Evolutionary conservation across 1,140 invertebrate species (phyloP).

Genomic region (Drosophila ironensis): DNA sequence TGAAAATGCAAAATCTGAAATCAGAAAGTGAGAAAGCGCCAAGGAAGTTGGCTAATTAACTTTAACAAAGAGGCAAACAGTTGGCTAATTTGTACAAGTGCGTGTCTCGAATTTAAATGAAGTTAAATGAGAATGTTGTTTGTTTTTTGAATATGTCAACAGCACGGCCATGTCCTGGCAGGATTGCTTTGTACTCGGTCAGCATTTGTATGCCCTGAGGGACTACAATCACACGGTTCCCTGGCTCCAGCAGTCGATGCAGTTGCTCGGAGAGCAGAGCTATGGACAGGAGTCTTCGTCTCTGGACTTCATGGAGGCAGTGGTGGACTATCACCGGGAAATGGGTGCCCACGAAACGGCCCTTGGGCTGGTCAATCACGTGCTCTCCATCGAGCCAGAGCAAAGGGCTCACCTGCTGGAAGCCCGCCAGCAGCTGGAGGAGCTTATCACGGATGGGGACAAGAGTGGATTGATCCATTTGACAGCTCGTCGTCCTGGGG

Average conservation of each 20-base stretch:
- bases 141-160: not conserved
- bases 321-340: slow-evolving; percentile 86
- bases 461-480: slow-evolving; percentile 60
- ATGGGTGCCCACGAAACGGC: slow-evolving; percentile 92
- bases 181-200: slow-evolving; percentile 98
- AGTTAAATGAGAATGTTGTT: not conserved
- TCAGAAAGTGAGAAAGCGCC: not conserved
- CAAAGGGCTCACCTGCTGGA: slow-evolving; percentile 89
- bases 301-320: slow-evolving; percentile 70
- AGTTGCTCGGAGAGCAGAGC: slow-evolving; percentile 46
- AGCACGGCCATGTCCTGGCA: slow-evolving; percentile 87
- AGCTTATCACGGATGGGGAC: slow-evolving; percentile 55
- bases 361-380: slow-evolving; percentile 92
- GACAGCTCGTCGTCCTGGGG: slow-evolving; percentile 26
- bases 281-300: slow-evolving; percentile 45
- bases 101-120: not conserved
- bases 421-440: slow-evolving; percentile 86
- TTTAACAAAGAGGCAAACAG: not conserved
- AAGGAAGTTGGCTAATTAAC: not conserved
- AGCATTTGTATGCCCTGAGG: slow-evolving; percentile 94
- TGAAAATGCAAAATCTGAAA: no score
- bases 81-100: no score
- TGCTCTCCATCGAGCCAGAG: slow-evolving; percentile 91
- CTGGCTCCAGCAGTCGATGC: slow-evolving; percentile 95
- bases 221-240: slow-evolving; percentile 95